Conservation (phyloP, 2,888 invertebrate species). For the Eupithecia dodoneata region DNA sequence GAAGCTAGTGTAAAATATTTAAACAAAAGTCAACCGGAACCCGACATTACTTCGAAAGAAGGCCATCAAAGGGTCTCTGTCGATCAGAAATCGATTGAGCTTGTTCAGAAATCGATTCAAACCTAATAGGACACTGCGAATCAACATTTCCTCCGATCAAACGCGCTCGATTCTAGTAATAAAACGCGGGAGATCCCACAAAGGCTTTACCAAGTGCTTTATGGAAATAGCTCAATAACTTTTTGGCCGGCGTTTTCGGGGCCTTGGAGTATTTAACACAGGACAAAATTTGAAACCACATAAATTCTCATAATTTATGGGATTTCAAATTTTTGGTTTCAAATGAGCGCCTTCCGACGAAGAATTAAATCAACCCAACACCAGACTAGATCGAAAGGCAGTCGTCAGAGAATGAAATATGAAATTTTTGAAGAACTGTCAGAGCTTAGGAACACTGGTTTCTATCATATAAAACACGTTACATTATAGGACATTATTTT, state of each 20-base stretch:
- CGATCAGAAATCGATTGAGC: conserved; percentile 15
- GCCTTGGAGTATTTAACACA: conserved; percentile 17
- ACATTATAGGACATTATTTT: no score
- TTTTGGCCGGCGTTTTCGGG: conserved; percentile 35
- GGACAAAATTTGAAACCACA: background rate
- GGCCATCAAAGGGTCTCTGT: background rate
- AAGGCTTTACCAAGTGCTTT: conserved; percentile 37
- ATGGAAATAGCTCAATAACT: conserved; percentile 43
- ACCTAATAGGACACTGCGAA: conserved; percentile 31
- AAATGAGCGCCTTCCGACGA: background rate
- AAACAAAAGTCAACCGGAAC: background rate
- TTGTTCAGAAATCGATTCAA: conserved; percentile 25
- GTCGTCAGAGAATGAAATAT: background rate
- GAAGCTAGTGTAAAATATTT: background rate
- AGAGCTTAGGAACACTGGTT: no score
- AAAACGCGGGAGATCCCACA: conserved; percentile 32
- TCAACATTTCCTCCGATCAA: conserved; percentile 35
- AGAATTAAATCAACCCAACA: background rate
- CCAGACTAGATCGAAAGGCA: background rate
- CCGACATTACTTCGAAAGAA: background rate
- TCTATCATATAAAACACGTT: no score
- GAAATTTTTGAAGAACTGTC: background rate
- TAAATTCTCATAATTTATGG: background rate
- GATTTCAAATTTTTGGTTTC: no score
- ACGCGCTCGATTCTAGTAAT: conserved; percentile 36